These are phyloP conservation scores for Pandemis heparana DNA, from an alignment of 2,888 invertebrate species.

Conservation along the genomic window DNA sequence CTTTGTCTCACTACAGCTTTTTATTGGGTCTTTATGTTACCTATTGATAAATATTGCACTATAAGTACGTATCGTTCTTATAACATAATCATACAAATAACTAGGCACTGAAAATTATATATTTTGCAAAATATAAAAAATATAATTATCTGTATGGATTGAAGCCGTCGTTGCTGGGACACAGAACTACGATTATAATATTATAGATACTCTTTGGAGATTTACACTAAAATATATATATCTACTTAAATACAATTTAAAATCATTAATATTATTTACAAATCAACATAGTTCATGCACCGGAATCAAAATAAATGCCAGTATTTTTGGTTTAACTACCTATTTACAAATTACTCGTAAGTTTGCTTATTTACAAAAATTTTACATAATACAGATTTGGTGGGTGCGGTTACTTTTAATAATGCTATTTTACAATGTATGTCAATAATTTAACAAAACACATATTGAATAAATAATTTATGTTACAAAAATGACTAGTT, in stretches of 20 bases:
- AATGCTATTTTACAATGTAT: neutral
- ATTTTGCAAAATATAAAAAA: slow-evolving; percentile 47
- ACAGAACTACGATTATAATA: slow-evolving; percentile 32
- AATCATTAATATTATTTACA: slow-evolving; percentile 7
- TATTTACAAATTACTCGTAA: slow-evolving; percentile 10
- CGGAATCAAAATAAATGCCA: neutral
- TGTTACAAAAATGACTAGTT: slow-evolving; percentile 5
- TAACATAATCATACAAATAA: slow-evolving; percentile 41
- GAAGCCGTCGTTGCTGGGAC: neutral
- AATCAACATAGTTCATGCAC: neutral
- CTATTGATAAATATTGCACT: slow-evolving; percentile 47
- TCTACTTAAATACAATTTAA: slow-evolving; percentile 15
- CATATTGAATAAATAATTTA: neutral
- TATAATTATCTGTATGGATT: slow-evolving; percentile 35
- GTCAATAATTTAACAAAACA: neutral
- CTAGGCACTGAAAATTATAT: slow-evolving; percentile 47
- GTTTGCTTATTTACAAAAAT: neutral
- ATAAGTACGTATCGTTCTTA: slow-evolving; percentile 33
- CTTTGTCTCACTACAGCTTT: slow-evolving; percentile 37
- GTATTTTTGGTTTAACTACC: neutral
- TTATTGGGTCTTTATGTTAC: slow-evolving; percentile 32
- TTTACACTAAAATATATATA: slow-evolving; percentile 18
- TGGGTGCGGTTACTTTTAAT: neutral
- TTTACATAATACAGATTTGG: neutral
- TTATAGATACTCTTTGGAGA: slow-evolving; percentile 39